A percentile compares a stretch with the other conserved stretches of the same genome.
These are phyloP conservation scores for Colinus virginianus DNA, from an alignment of 2,113 vertebrate genomes.

Conservation along the genomic window DNA sequence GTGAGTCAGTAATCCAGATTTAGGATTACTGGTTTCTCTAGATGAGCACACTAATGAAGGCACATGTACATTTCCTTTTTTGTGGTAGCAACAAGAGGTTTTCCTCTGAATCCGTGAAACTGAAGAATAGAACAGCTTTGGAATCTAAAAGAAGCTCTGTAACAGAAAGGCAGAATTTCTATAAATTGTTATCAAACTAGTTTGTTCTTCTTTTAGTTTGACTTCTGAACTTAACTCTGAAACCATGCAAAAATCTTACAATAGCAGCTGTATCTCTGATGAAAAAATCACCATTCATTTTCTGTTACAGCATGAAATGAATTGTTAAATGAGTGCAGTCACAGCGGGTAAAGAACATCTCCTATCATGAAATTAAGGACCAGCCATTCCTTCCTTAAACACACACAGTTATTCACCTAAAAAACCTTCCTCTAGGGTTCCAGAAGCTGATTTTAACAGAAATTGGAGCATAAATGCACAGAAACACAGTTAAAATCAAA, in stretches of 20 bases:
- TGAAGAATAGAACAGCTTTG: neutral
- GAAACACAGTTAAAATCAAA: neutral
- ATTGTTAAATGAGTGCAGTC: neutral
- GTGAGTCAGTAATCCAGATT: constrained; percentile 1
- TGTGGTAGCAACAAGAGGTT: neutral
- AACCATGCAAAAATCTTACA: neutral
- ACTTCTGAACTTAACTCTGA: neutral
- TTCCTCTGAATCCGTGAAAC: neutral
- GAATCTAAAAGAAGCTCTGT: neutral
- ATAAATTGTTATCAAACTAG: neutral
- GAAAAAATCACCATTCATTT: neutral
- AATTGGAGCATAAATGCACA: neutral
- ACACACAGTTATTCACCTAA: neutral
- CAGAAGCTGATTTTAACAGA: neutral
- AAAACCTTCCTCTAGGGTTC: neutral
- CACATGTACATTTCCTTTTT: neutral
- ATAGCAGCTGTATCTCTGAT: neutral
- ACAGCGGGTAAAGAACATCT: neutral
- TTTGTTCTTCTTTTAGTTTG: neutral
- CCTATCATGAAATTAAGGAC: neutral
- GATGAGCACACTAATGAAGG: neutral
- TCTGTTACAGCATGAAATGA: neutral
- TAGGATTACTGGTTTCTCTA: neutral
- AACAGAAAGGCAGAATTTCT: neutral
- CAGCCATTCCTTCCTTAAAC: neutral